Evolutionary conservation across 2,888 invertebrate genomes (phyloP).

Genomic region (Caradrina clavipalpis): DNA sequence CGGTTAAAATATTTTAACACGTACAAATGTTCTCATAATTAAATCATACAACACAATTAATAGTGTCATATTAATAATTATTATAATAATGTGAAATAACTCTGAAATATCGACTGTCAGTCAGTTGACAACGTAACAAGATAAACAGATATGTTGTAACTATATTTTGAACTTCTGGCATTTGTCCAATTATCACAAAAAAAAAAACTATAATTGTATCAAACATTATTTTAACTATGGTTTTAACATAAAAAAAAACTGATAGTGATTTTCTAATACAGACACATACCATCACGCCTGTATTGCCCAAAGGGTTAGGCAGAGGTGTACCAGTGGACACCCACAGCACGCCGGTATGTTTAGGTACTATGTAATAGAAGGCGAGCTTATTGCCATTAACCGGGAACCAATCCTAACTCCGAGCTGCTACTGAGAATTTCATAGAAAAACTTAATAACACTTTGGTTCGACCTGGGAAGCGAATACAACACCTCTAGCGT

Average conservation of each 20-base stretch:
- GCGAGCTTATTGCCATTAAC: too few species aligned
- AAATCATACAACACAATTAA: constrained; percentile 12
- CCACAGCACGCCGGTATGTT: too few species aligned
- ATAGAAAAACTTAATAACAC: too few species aligned
- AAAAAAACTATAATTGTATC: constrained; percentile 18
- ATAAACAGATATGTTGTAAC: constrained; percentile 44
- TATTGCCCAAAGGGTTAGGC: too few species aligned
- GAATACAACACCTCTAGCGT: too few species aligned
- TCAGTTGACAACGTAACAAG: constrained; percentile 56
- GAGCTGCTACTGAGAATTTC: too few species aligned
- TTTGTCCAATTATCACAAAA: constrained; percentile 32
- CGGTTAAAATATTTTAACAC: neutral
- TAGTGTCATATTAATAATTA: constrained; percentile 20
- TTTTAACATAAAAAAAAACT: neutral
- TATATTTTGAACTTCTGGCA: constrained; percentile 39
- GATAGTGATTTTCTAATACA: too few species aligned
- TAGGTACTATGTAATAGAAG: too few species aligned
- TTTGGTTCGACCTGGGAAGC: too few species aligned
- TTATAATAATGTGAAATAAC: constrained; percentile 27
- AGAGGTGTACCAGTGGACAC: too few species aligned
- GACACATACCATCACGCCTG: too few species aligned
- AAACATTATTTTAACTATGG: constrained; percentile 18
- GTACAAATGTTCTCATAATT: neutral
- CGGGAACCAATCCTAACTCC: too few species aligned
- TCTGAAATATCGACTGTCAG: constrained; percentile 39